Conservation (phyloP, 2,888 invertebrate species). For the Meiosimyza platycephala region DNA sequence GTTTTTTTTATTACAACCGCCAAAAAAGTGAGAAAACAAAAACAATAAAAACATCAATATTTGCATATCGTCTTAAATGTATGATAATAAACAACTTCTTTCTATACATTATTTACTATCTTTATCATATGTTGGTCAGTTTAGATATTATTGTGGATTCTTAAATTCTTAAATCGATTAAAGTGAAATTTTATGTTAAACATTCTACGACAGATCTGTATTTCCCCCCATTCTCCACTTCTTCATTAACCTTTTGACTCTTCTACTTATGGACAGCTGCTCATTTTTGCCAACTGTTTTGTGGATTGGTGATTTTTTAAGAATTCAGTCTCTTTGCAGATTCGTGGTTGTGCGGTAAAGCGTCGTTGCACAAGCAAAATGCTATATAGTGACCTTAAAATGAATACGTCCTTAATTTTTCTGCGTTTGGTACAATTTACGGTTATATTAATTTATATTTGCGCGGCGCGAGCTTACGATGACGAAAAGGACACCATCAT, state of each 20-base stretch:
- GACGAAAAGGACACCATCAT: constrained; percentile 58
- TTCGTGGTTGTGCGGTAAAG: not conserved
- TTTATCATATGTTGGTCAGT: not conserved
- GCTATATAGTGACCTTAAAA: not conserved
- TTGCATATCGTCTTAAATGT: not conserved
- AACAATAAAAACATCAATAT: not conserved
- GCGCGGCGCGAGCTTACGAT: constrained; percentile 45
- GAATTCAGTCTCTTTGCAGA: constrained; percentile 9
- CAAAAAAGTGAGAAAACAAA: not conserved
- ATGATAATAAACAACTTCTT: not conserved
- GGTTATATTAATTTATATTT: constrained; percentile 10
- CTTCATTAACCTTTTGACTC: not conserved
- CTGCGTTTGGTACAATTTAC: not conserved
- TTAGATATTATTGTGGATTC: not conserved
- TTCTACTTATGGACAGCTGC: not conserved
- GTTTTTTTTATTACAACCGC: not conserved
- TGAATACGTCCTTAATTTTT: constrained; percentile 1
- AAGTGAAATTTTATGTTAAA: constrained; percentile 12
- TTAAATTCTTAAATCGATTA: constrained; percentile 4
- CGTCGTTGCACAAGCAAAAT: not conserved
- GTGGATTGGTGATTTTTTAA: not conserved
- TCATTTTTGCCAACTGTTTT: not conserved
- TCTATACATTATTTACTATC: too few species aligned
- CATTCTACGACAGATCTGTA: not conserved
- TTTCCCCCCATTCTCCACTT: not conserved